Conservation (phyloP, 2,113 vertebrate species). For the Platysteira castanea region DNA sequence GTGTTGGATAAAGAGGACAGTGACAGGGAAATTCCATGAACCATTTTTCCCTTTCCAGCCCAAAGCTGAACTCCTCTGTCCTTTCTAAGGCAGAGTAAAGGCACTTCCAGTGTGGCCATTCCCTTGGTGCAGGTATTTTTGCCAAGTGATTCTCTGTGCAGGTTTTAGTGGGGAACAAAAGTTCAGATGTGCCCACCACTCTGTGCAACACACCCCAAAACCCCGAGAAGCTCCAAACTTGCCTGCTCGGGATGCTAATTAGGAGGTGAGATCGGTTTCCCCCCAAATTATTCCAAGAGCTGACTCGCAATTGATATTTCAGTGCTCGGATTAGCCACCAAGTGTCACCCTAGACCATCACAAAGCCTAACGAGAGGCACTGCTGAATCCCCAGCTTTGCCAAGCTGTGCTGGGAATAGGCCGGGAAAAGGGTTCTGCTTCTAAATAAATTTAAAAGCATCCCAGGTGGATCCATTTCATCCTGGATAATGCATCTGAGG, state of each 20-base stretch:
- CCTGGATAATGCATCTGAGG: no score
- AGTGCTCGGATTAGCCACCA: slow-evolving; percentile 61
- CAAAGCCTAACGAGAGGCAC: neutral
- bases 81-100: neutral
- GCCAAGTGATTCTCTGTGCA: neutral
- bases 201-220: neutral
- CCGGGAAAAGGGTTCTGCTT: neutral
- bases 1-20: neutral
- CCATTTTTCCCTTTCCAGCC: neutral
- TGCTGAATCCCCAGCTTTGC: neutral
- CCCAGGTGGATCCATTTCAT: no score
- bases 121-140: neutral
- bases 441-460: neutral
- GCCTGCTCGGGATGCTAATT: no score
- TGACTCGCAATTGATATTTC: neutral
- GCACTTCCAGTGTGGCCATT: neutral
- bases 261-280: neutral
- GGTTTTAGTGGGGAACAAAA: neutral
- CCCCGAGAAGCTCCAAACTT: neutral
- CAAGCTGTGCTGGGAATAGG: neutral
- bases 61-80: neutral
- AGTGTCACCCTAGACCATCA: slow-evolving; percentile 67
- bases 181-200: neutral
- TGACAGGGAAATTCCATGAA: neutral
- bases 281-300: neutral